A percentile compares a stretch with the other conserved stretches of the same genome.
These are phyloP conservation scores for Nipponia nippon DNA, from an alignment of 2,113 vertebrate genomes.

Conservation along the genomic window DNA sequence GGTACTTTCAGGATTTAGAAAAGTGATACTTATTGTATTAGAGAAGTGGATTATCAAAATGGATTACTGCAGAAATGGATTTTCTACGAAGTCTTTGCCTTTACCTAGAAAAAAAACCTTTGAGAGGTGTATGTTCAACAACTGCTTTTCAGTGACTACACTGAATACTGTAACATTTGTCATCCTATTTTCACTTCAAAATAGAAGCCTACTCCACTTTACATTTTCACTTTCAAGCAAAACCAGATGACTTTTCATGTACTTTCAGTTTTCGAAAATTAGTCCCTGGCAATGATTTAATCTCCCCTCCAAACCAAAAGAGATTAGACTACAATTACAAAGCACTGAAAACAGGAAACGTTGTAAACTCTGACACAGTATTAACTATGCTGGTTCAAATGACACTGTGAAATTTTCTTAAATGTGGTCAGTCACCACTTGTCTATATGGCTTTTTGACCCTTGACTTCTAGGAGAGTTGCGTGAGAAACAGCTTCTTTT, in stretches of 20 bases:
- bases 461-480: background rate
- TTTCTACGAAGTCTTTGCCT: background rate
- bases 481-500: background rate
- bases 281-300: slow-evolving; percentile 10
- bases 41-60: background rate
- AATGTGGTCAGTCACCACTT: background rate
- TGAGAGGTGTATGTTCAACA: background rate
- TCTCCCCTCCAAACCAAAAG: slow-evolving; percentile 11
- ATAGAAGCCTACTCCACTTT: background rate
- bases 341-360: slow-evolving; percentile 42
- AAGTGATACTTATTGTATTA: background rate
- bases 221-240: slow-evolving; percentile 33
- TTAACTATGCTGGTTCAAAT: background rate
- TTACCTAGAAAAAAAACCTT: background rate
- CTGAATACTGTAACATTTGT: background rate
- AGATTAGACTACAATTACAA: slow-evolving; percentile 49
- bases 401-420: slow-evolving; percentile 1
- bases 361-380: slow-evolving; percentile 40
- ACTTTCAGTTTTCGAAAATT: slow-evolving; percentile 17
- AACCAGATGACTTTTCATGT: background rate
- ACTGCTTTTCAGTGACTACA: background rate
- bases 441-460: background rate
- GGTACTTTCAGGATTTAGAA: background rate
- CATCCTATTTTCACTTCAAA: background rate
- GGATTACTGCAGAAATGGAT: background rate